Evolutionary conservation across 2,113 vertebrate species (phyloP).

Genomic region (Mus pahari): DNA sequence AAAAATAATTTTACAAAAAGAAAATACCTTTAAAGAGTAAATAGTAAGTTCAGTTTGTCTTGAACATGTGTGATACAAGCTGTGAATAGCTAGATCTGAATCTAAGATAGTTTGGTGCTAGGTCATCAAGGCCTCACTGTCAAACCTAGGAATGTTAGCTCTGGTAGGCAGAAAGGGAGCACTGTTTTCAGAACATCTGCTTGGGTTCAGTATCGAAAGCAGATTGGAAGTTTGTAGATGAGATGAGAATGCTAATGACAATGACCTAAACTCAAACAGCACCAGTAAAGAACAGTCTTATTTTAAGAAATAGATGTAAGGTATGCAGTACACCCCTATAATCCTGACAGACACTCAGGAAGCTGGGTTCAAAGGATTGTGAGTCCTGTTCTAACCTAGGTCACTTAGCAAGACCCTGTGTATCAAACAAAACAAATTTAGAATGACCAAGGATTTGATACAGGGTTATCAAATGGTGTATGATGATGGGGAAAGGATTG

Average conservation of each 20-base stretch:
- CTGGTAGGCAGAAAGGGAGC: neutral
- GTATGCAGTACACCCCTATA: neutral
- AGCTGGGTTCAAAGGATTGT: neutral
- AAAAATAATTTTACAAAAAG: neutral
- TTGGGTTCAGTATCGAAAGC: constrained; percentile 26
- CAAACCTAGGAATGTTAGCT: constrained; percentile 27
- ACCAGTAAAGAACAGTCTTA: constrained; percentile 28
- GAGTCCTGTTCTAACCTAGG: neutral
- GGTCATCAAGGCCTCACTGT: neutral
- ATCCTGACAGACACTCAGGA: neutral
- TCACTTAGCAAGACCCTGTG: neutral
- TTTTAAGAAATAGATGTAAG: neutral
- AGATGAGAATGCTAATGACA: neutral
- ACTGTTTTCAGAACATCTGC: neutral
- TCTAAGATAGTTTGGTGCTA: neutral
- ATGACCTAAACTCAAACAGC: neutral
- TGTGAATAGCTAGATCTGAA: neutral
- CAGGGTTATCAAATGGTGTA: neutral
- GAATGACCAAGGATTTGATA: neutral
- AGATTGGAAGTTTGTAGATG: neutral
- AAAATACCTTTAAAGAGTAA: neutral
- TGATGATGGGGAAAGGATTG: neutral
- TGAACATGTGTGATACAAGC: constrained; percentile 51
- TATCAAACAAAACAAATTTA: neutral
- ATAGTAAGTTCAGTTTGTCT: constrained; percentile 23